Percentiles rank a stretch among this genome's conserved stretches.
phyloP scores from a whole-genome alignment of 2,888 invertebrate species.

The Thereva nobilitata region DNA sequence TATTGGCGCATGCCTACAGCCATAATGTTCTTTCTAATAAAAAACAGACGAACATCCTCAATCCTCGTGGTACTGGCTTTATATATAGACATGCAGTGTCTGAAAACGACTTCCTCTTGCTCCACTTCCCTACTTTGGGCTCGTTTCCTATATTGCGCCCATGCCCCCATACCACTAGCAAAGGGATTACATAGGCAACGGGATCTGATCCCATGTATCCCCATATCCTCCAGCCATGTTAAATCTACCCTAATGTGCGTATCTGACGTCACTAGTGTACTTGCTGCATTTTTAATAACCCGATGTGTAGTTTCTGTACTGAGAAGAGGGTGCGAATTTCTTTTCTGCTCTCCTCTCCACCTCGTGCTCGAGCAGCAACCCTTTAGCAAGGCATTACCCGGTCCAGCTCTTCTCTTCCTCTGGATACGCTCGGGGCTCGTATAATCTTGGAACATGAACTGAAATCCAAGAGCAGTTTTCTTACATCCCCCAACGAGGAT shows the following conservation, averaged over 20 bases:
- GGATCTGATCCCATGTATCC: slow-evolving; percentile 20
- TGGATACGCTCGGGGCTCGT: slow-evolving; percentile 11
- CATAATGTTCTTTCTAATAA: slow-evolving; percentile 17
- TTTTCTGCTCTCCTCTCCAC: slow-evolving; percentile 7
- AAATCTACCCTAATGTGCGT: slow-evolving; percentile 30
- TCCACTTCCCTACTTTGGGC: slow-evolving; percentile 38
- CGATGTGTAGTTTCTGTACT: slow-evolving; percentile 26
- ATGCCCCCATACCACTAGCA: slow-evolving; percentile 1
- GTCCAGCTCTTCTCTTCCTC: slow-evolving; percentile 4
- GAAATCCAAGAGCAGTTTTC: slow-evolving; percentile 32
- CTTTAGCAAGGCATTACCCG: slow-evolving; percentile 1
- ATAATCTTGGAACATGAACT: slow-evolving; percentile 17
- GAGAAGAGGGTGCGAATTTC: slow-evolving; percentile 26
- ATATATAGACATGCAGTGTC: slow-evolving; percentile 29
- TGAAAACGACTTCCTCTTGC: slow-evolving; percentile 37
- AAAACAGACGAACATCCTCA: slow-evolving; percentile 33
- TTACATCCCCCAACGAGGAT: slow-evolving; percentile 23
- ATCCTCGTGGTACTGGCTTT: slow-evolving; percentile 24
- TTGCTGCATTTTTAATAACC: slow-evolving; percentile 34
- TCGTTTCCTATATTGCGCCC: slow-evolving; percentile 34
- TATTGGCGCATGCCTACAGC: slow-evolving; percentile 8
- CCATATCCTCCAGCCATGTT: slow-evolving; percentile 9
- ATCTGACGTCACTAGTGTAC: slow-evolving; percentile 33
- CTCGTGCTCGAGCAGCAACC: neutral
- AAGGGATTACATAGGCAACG: slow-evolving; percentile 11